Percentiles rank a stretch among this genome's conserved stretches.
phyloP scores from a whole-genome alignment of 2,888 invertebrate genomes.

The Lepidocyrtoides sp. region DNA sequence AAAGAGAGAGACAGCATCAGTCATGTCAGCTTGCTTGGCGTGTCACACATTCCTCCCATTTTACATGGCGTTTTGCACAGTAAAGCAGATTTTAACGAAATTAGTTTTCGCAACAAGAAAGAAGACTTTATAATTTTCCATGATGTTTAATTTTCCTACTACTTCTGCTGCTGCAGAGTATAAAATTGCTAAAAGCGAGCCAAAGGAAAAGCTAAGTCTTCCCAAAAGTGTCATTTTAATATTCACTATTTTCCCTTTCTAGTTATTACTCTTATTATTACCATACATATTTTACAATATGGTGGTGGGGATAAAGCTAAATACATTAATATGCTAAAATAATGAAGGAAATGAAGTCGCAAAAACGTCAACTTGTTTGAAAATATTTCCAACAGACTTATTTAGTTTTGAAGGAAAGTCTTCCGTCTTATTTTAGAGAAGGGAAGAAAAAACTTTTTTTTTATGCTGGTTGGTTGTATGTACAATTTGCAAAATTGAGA shows the following conservation, averaged over 20 bases:
- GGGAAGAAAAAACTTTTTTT: neutral
- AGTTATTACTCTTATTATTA: too few species aligned
- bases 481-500: neutral
- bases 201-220: too few species aligned
- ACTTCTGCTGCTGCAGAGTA: too few species aligned
- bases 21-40: neutral
- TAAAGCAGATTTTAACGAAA: conserved; percentile 38
- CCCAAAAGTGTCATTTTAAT: too few species aligned
- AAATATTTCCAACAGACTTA: too few species aligned
- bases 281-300: neutral
- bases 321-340: too few species aligned
- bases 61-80: conserved; percentile 23
- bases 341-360: too few species aligned
- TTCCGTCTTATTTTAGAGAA: too few species aligned
- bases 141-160: conserved; percentile 1
- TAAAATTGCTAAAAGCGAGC: too few species aligned
- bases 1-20: conserved; percentile 25
- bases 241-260: neutral
- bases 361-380: too few species aligned
- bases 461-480: neutral
- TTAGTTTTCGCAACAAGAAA: neutral
- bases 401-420: too few species aligned
- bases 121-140: neutral
- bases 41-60: neutral
- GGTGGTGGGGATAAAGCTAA: neutral